Percentiles rank a stretch among this genome's conserved stretches.
These are phyloP conservation scores for Papilio machaon DNA, from an alignment of 1,140 invertebrate genomes.

Conservation along the genomic window DNA sequence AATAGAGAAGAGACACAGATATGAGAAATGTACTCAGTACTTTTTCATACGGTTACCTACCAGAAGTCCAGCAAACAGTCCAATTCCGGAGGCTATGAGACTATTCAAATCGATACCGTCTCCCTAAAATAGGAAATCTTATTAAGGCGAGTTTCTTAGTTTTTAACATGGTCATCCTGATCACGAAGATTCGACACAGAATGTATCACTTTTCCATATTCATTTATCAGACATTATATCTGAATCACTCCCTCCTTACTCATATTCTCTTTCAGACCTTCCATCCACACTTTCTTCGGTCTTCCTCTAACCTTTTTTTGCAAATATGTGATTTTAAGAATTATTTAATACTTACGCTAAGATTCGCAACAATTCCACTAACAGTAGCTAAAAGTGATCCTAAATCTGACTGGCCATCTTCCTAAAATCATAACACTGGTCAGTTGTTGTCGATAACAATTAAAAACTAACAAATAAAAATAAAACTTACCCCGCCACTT, in stretches of 20 bases:
- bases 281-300: too few relatives aligned
- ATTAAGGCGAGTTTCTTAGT: not conserved
- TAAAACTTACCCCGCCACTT: conserved; percentile 72
- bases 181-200: too few relatives aligned
- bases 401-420: conserved; percentile 74
- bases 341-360: conserved; percentile 64
- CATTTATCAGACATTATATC: too few relatives aligned
- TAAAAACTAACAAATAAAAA: conserved; percentile 7
- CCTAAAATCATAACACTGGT: conserved; percentile 51
- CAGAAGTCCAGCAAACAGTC: conserved; percentile 73
- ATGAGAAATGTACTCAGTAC: not conserved
- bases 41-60: conserved; percentile 46
- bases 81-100: conserved; percentile 71
- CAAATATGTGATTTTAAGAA: not conserved
- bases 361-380: conserved; percentile 68
- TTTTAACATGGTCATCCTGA: not conserved
- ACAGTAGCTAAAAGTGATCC: conserved; percentile 69
- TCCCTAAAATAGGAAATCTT: conserved; percentile 62
- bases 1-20: not conserved
- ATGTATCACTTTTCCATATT: too few relatives aligned
- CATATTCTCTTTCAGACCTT: too few relatives aligned
- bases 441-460: not conserved
- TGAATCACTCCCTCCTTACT: too few relatives aligned
- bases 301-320: too few relatives aligned
- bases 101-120: conserved; percentile 73